Percentiles rank a stretch among this genome's conserved stretches.
Evolutionary conservation across 1,140 invertebrate genomes (phyloP).

Genomic region (Drosophila varians): DNA sequence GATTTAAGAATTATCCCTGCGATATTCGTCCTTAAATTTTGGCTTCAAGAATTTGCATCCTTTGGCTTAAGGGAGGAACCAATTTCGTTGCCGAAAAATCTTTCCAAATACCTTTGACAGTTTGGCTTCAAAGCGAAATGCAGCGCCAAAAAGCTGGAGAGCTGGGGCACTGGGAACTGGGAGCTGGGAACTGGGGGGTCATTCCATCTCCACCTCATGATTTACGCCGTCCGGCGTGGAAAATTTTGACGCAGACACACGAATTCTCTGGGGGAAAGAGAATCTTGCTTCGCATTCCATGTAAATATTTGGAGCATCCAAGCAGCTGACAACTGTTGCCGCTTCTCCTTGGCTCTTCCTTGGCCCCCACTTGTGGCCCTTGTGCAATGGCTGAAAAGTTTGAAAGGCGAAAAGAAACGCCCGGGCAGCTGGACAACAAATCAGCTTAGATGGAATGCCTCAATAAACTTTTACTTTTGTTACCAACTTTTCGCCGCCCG

Average conservation of each 20-base stretch:
- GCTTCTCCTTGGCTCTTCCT: constrained; percentile 40
- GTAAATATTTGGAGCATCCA: constrained; percentile 67
- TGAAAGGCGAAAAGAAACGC: constrained; percentile 13
- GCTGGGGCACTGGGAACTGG: too few species aligned
- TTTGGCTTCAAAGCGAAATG: constrained; percentile 64
- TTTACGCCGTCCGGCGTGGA: constrained; percentile 72
- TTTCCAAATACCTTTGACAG: constrained; percentile 74
- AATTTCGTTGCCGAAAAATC: constrained; percentile 32
- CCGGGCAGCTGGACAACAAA: constrained; percentile 51
- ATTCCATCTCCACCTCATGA: constrained; percentile 49
- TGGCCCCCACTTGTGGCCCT: constrained; percentile 61
- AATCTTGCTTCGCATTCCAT: constrained; percentile 58
- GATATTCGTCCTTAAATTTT: neutral
- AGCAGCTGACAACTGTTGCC: constrained; percentile 73
- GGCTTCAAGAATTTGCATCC: neutral
- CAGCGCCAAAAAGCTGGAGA: too few species aligned
- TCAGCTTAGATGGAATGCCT: constrained; percentile 56
- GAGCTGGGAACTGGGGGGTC: neutral
- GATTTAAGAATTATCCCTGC: neutral
- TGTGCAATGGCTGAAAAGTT: constrained; percentile 24
- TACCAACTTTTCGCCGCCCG: constrained; percentile 45
- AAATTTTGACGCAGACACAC: constrained; percentile 60
- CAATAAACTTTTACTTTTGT: constrained; percentile 60
- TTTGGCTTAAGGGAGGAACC: too few species aligned
- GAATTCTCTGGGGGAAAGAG: constrained; percentile 11